A percentile compares a stretch with the other conserved stretches of the same genome.
Conservation (phyloP, 1,140 invertebrate genomes). For the Cyphomyrmex costatus region DNA sequence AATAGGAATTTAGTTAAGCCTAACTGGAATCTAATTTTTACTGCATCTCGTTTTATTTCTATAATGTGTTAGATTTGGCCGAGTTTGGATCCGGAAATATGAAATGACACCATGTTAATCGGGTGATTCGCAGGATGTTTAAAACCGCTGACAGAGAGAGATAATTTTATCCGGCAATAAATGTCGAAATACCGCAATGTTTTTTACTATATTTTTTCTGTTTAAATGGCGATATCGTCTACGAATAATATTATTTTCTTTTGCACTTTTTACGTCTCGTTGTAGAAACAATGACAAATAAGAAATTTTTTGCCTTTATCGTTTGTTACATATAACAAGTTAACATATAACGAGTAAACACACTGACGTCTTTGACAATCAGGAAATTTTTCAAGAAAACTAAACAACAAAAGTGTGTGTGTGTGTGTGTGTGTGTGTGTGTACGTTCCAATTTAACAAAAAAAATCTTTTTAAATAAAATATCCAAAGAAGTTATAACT, state of each 20-base stretch:
- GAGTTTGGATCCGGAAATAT: background rate
- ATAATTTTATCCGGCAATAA: conserved; percentile 27
- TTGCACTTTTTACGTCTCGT: background rate
- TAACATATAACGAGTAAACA: too few species aligned
- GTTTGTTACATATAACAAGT: background rate
- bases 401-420: background rate
- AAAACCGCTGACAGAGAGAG: conserved; percentile 15
- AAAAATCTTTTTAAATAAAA: background rate
- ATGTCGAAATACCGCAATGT: background rate
- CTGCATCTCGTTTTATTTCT: background rate
- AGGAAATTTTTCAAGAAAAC: background rate
- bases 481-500: background rate
- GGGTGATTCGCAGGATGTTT: background rate
- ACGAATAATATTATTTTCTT: background rate
- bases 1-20: background rate
- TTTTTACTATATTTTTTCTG: background rate
- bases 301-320: background rate
- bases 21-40: background rate
- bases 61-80: background rate
- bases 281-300: background rate
- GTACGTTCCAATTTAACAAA: background rate
- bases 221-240: background rate
- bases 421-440: too few species aligned
- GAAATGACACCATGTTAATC: background rate
- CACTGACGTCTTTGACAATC: background rate